phyloP scores from a whole-genome alignment of 2,797 vertebrate species.

The Sebastes jordani region DNA sequence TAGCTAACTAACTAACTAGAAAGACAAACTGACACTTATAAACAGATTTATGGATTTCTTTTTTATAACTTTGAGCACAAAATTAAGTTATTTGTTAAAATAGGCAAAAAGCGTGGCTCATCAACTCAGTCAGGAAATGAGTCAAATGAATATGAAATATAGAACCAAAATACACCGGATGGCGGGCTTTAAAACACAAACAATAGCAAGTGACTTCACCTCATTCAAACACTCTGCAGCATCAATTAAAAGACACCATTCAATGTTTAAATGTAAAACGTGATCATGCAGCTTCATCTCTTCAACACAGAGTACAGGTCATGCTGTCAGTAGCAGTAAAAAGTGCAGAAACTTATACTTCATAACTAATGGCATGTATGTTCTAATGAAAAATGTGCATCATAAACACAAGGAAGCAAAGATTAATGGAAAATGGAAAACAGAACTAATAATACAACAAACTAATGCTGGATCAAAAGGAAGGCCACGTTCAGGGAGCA shows the following conservation, averaged over 20 bases:
- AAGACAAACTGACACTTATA: too few species aligned
- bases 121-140: too few species aligned
- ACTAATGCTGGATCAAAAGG: neutral
- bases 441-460: neutral
- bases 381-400: neutral
- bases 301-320: neutral
- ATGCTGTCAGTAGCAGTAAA: neutral
- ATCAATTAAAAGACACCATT: neutral
- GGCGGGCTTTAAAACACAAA: neutral
- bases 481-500: neutral
- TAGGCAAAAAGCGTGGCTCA: too few species aligned
- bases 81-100: too few species aligned
- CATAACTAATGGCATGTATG: too few species aligned
- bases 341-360: neutral
- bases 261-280: neutral
- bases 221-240: neutral
- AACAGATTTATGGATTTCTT: too few species aligned
- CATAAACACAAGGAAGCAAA: neutral
- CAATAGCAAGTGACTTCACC: neutral
- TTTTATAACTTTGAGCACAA: too few species aligned
- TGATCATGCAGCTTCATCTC: neutral
- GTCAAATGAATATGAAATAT: too few species aligned
- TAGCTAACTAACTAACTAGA: too few species aligned
- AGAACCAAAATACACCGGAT: too few species aligned
- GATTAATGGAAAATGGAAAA: neutral